Conservation (phyloP, 2,888 invertebrate species). For the Agrochola lychnidis region DNA sequence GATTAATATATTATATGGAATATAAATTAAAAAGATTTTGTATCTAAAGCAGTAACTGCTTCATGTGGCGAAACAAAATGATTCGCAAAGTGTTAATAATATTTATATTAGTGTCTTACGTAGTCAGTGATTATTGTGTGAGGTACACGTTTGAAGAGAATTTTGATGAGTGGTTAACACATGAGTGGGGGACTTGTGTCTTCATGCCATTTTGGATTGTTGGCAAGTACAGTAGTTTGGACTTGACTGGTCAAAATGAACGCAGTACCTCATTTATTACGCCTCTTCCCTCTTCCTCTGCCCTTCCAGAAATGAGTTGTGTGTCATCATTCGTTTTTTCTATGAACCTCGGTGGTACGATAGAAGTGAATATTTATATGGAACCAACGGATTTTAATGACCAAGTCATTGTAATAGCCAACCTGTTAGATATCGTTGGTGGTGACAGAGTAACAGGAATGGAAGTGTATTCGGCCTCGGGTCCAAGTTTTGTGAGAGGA, state of each 20-base stretch:
- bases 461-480: neutral
- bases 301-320: conserved; percentile 4
- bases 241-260: conserved; percentile 58
- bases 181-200: conserved; percentile 64
- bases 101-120: conserved; percentile 58
- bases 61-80: conserved; percentile 57
- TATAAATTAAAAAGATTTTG: conserved; percentile 63
- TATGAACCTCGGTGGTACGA: neutral
- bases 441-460: conserved; percentile 11
- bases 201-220: conserved; percentile 64
- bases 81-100: conserved; percentile 56
- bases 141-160: conserved; percentile 72
- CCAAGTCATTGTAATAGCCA: neutral
- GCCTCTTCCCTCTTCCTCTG: conserved; percentile 42
- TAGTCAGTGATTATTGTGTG: conserved; percentile 71
- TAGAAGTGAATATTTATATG: conserved; percentile 26
- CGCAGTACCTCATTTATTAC: conserved; percentile 69
- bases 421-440: neutral
- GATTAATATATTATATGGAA: conserved; percentile 51
- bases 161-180: conserved; percentile 69
- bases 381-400: neutral
- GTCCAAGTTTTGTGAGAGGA: neutral
- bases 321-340: conserved; percentile 14
- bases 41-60: conserved; percentile 54
- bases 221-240: conserved; percentile 45